These are phyloP conservation scores for Teleiodes luculella DNA, from an alignment of 2,888 invertebrate species.

Conservation along the genomic window DNA sequence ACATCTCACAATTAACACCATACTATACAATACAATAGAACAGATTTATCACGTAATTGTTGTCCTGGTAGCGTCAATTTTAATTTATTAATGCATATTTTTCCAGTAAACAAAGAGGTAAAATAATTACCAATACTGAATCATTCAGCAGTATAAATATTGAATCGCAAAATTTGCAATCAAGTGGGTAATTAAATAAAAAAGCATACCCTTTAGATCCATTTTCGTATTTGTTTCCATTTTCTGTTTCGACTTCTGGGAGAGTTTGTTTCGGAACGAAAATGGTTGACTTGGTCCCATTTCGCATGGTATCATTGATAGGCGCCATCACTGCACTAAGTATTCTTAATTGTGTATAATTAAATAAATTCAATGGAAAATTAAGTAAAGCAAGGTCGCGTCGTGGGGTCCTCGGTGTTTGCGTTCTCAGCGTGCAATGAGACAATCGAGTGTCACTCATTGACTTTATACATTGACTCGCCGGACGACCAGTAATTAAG, in stretches of 20 bases:
- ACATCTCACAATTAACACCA: neutral
- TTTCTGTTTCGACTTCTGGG: slow-evolving; percentile 66
- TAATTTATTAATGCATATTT: no score
- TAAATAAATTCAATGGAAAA: slow-evolving; percentile 19
- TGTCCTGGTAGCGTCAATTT: no score
- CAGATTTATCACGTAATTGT: no score
- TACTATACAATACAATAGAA: neutral
- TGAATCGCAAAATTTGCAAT: neutral
- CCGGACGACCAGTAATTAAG: slow-evolving; percentile 27
- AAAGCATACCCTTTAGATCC: slow-evolving; percentile 5
- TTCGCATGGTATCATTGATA: slow-evolving; percentile 56
- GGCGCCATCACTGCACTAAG: slow-evolving; percentile 66
- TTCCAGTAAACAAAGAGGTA: no score
- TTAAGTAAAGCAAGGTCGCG: slow-evolving; percentile 25
- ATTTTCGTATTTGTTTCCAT: slow-evolving; percentile 42
- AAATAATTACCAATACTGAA: no score
- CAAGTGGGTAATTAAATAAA: no score
- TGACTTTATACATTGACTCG: slow-evolving; percentile 55
- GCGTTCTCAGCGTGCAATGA: slow-evolving; percentile 62
- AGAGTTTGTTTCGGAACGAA: slow-evolving; percentile 54
- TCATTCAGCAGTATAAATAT: neutral
- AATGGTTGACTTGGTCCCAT: slow-evolving; percentile 38
- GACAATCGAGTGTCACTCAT: slow-evolving; percentile 35
- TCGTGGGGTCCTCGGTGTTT: slow-evolving; percentile 42
- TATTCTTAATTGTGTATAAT: slow-evolving; percentile 27